These are phyloP conservation scores for Eublepharis macularius DNA, from an alignment of 2,113 vertebrate genomes.

Conservation along the genomic window DNA sequence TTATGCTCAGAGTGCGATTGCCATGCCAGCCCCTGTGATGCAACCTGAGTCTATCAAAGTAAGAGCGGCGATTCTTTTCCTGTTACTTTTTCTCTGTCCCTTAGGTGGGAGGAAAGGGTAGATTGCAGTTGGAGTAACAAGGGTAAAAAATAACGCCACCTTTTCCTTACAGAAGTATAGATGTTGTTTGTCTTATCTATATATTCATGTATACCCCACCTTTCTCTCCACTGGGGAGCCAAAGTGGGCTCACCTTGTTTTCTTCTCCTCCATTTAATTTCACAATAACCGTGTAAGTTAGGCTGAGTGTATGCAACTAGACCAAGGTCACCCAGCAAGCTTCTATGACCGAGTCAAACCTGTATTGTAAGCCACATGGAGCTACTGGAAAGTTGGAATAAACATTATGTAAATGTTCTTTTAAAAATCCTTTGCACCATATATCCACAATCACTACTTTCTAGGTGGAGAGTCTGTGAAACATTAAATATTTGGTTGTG, in stretches of 20 bases:
- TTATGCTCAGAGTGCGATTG: constrained; percentile 69
- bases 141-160: neutral
- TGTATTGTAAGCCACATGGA: neutral
- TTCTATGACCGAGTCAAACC: neutral
- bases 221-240: no score
- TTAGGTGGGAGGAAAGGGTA: neutral
- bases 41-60: constrained; percentile 63
- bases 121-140: neutral
- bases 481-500: accelerated
- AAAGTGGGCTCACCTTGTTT: no score
- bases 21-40: constrained; percentile 76
- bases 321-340: no score
- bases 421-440: neutral
- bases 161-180: neutral
- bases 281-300: no score
- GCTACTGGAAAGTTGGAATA: neutral
- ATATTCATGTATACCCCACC: no score
- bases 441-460: neutral
- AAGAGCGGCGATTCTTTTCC: constrained; percentile 20
- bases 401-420: neutral
- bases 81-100: neutral
- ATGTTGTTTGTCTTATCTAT: neutral
- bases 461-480: neutral
- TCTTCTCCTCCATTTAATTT: no score
- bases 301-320: no score